phyloP scores from a whole-genome alignment of 2,113 vertebrate species.

The Kryptolebias marmoratus region DNA sequence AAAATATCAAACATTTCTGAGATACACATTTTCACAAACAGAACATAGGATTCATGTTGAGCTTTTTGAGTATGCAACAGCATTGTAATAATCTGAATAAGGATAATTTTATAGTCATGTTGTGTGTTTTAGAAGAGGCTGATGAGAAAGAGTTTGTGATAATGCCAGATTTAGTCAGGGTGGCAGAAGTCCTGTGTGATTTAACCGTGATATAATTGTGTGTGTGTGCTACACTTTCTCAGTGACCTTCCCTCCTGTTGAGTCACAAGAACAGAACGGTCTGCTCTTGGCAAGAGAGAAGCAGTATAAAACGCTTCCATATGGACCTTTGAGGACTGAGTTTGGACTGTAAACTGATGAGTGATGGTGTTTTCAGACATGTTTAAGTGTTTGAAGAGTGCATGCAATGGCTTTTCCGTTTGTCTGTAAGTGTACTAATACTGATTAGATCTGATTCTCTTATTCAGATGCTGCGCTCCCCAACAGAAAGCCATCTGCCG shows the following conservation, averaged over 20 bases:
- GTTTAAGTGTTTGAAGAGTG: slow-evolving; percentile 13
- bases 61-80: too few relatives aligned
- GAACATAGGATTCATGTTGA: too few relatives aligned
- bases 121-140: background rate
- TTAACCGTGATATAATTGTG: slow-evolving; percentile 15
- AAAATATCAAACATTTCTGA: too few relatives aligned
- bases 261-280: slow-evolving; percentile 22
- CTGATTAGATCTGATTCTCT: slow-evolving; percentile 62
- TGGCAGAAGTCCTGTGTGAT: slow-evolving; percentile 24
- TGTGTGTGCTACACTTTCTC: background rate
- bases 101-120: background rate
- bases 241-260: slow-evolving; percentile 8
- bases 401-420: slow-evolving; percentile 7
- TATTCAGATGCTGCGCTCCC: slow-evolving; percentile 45
- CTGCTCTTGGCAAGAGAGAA: slow-evolving; percentile 10
- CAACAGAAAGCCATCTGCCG: slow-evolving; percentile 70
- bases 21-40: too few relatives aligned
- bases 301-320: background rate
- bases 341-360: background rate
- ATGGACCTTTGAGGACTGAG: background rate
- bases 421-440: slow-evolving; percentile 51
- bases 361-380: slow-evolving; percentile 9
- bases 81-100: too few relatives aligned
- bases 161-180: slow-evolving; percentile 8
- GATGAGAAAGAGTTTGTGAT: background rate